These are phyloP conservation scores for Lepetodrilus schrolli DNA, from an alignment of 2,888 invertebrate genomes.

Conservation along the genomic window DNA sequence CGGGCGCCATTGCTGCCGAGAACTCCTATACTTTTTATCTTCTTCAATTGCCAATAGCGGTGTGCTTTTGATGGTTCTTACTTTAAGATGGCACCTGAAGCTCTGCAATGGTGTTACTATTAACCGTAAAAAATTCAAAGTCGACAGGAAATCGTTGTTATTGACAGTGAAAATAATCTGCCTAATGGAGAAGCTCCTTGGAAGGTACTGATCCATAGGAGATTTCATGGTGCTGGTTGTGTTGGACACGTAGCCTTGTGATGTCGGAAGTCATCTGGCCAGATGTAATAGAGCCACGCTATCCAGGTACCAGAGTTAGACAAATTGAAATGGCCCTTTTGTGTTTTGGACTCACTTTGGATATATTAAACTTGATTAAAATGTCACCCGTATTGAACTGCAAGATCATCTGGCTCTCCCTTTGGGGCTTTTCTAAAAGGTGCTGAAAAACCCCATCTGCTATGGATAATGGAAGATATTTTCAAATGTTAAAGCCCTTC, in stretches of 20 bases:
- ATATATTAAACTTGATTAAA: slow-evolving; percentile 2
- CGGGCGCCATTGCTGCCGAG: too few species aligned
- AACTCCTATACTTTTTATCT: too few species aligned
- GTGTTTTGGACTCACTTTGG: neutral
- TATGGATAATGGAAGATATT: too few species aligned
- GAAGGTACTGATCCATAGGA: neutral
- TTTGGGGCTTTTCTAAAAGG: neutral
- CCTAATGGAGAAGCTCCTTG: neutral
- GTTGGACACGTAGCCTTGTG: slow-evolving; percentile 10
- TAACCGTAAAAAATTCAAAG: neutral
- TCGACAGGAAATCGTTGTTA: slow-evolving; percentile 21
- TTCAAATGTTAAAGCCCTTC: too few species aligned
- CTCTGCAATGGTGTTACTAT: too few species aligned
- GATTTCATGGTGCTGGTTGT: neutral
- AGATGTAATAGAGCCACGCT: neutral
- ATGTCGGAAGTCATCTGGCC: slow-evolving; percentile 13
- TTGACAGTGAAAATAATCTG: slow-evolving; percentile 14
- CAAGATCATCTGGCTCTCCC: neutral
- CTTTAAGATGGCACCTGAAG: too few species aligned
- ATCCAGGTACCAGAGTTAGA: neutral
- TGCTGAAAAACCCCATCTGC: neutral
- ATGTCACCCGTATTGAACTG: neutral
- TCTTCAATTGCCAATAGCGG: too few species aligned
- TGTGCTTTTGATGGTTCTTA: too few species aligned
- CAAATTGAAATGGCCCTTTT: slow-evolving; percentile 25